Conservation (phyloP, 1,140 invertebrate genomes). For the Bombus sylvicola region DNA sequence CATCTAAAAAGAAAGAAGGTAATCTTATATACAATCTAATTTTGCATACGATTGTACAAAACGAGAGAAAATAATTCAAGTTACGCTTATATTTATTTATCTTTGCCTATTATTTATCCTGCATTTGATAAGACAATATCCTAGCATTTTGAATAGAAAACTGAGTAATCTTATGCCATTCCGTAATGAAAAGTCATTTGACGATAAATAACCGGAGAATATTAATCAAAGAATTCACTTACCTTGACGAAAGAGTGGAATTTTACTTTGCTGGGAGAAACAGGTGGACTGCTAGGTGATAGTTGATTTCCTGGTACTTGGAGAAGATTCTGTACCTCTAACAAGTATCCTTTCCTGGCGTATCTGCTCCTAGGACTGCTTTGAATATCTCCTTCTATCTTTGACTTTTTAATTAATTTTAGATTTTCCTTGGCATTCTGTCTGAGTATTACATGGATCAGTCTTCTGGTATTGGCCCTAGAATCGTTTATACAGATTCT, state of each 20-base stretch:
- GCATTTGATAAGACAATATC: neutral
- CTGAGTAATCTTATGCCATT: neutral
- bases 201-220: too few relatives aligned
- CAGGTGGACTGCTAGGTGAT: slow-evolving; percentile 76
- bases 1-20: too few relatives aligned
- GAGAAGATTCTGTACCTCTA: slow-evolving; percentile 77
- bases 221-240: slow-evolving; percentile 28
- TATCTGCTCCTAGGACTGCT: slow-evolving; percentile 72
- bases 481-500: slow-evolving; percentile 73
- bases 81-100: neutral
- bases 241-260: slow-evolving; percentile 82
- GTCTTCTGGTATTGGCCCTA: slow-evolving; percentile 72
- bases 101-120: neutral
- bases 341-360: slow-evolving; percentile 72
- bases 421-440: slow-evolving; percentile 80
- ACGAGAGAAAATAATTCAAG: neutral
- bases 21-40: neutral
- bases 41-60: neutral
- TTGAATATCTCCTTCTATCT: slow-evolving; percentile 65
- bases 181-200: too few relatives aligned
- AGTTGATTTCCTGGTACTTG: slow-evolving; percentile 56
- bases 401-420: slow-evolving; percentile 69
- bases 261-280: slow-evolving; percentile 81
- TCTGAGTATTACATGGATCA: slow-evolving; percentile 70
- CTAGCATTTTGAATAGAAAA: neutral